Conservation (phyloP, 2,888 invertebrate species). For the Podotricha telesiphe region DNA sequence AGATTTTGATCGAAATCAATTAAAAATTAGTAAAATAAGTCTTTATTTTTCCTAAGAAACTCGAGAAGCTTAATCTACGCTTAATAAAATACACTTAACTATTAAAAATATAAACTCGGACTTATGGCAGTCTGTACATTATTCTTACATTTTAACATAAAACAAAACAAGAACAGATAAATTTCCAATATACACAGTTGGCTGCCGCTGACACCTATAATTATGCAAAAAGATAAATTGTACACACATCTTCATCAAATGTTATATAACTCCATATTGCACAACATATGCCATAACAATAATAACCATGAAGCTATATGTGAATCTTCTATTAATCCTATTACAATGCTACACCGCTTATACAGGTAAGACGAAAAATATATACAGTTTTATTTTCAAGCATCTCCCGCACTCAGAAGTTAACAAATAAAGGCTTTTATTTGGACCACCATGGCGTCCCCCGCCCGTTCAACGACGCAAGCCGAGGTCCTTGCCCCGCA, state of each 20-base stretch:
- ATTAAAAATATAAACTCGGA: neutral
- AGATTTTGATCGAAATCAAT: too few relatives aligned
- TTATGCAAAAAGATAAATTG: slow-evolving; percentile 32
- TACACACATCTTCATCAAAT: slow-evolving; percentile 26
- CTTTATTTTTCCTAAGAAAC: too few relatives aligned
- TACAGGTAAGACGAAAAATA: slow-evolving; percentile 45
- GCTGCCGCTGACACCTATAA: slow-evolving; percentile 29
- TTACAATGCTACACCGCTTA: slow-evolving; percentile 44
- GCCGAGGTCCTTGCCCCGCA: too few relatives aligned
- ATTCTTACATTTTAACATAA: neutral
- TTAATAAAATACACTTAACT: too few relatives aligned
- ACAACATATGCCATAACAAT: slow-evolving; percentile 28
- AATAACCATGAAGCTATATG: slow-evolving; percentile 55
- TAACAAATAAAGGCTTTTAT: too few relatives aligned
- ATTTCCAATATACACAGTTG: slow-evolving; percentile 17
- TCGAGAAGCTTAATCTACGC: too few relatives aligned
- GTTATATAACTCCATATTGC: slow-evolving; percentile 37
- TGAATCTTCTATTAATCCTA: slow-evolving; percentile 48
- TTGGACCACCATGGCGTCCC: too few relatives aligned
- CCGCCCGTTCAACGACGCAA: too few relatives aligned
- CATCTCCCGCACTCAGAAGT: too few relatives aligned
- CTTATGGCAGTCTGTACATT: neutral
- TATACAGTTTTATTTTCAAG: too few relatives aligned
- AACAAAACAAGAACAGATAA: neutral
- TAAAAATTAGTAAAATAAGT: too few relatives aligned